Evolutionary conservation across 2,888 invertebrate genomes (phyloP), one percentile per base, ranked within the genome.

Genomic region (Poecilus cupreus): DNA sequence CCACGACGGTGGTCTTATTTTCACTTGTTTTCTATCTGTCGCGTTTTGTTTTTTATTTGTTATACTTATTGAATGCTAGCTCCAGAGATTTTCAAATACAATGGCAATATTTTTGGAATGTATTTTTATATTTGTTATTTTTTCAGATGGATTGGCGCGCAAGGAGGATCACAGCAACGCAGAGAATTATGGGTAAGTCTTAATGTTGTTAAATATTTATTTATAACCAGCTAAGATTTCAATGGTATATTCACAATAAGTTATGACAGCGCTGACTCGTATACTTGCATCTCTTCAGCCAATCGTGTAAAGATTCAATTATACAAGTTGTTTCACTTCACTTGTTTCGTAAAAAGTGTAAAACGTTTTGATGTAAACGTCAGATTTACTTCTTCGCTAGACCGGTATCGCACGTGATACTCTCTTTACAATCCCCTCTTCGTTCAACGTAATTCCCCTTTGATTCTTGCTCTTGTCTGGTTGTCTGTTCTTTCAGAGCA

Each of bases 1-100:
- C 78, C 39, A 78, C 78, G 39, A 26, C 64, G 78, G 78, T 78
- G 78, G 78, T 78, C 78, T 57, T 24, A 22, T 78, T 78, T 64
- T 64, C 39, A 78, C 26, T 78, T 60, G 64, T 64, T 60, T 78
- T 39, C 37, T 37, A 37, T 37, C 64, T 37, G 37, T 37, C 64
- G 18, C 60, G 20, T 54, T 18, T 46, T 46, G 22, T 60, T 32
- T 60, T 60, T 60, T 60, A 13, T 60, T 24, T 24, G 26, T 26
- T 24, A 18, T 20, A 54, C 32, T 60, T 60, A n/a, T 60, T 60
- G 32, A 26, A 60, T 13, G 26, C 16, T 10, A 8, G n/a, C 5
- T 57, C 8, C 3, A 32, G 13, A 13, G 13, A 60, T 60, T 13
- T n/a, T 54, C 18, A 6, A 32, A 0, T 32, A 32, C 32, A 32